Evolutionary conservation across 2,797 vertebrate genomes (phyloP).

Genomic region (Allobates femoralis): DNA sequence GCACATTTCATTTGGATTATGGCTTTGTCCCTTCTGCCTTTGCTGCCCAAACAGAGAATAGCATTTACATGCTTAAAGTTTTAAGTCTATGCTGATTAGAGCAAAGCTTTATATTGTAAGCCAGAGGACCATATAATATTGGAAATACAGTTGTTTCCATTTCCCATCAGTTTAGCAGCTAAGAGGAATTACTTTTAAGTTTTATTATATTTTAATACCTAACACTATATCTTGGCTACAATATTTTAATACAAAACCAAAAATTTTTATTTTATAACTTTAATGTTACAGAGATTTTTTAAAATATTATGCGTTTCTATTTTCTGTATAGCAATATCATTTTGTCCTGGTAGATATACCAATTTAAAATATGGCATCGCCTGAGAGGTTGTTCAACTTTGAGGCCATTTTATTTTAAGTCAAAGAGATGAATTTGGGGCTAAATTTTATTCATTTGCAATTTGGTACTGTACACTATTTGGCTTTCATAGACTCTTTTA

Average conservation of each 20-base stretch:
- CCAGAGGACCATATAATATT: not conserved
- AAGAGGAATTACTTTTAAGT: not conserved
- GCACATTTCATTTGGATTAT: constrained; percentile 43
- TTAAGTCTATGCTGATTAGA: not conserved
- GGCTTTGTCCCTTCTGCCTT: constrained; percentile 38
- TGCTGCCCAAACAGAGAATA: not conserved
- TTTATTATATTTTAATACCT: not conserved
- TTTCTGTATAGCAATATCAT: too few species aligned
- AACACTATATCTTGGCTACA: not conserved
- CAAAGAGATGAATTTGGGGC: too few species aligned
- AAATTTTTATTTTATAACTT: too few species aligned
- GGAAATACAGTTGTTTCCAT: not conserved
- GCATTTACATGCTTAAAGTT: constrained; percentile 1
- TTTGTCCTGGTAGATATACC: too few species aligned
- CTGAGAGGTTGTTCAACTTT: too few species aligned
- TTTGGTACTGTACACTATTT: too few species aligned
- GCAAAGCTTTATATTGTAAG: not conserved
- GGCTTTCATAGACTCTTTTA: too few species aligned
- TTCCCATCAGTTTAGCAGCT: not conserved
- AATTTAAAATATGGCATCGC: too few species aligned
- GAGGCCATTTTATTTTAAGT: too few species aligned
- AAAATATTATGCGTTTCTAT: too few species aligned
- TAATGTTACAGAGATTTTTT: too few species aligned
- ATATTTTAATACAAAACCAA: not conserved
- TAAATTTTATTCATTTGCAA: too few species aligned